Conservation (phyloP, 2,888 invertebrate species). For the Podotricha telesiphe region DNA sequence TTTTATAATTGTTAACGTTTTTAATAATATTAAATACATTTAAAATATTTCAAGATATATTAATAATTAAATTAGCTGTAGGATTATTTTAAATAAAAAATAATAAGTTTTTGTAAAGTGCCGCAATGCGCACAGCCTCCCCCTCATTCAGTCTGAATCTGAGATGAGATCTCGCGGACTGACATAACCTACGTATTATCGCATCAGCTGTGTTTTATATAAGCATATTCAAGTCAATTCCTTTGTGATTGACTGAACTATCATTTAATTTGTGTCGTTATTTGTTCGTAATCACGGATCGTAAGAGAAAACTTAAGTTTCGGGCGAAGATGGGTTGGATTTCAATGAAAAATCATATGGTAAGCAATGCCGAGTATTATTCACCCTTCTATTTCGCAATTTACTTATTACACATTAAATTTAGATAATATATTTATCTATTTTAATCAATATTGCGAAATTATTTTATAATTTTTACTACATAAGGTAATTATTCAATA, state of each 20-base stretch:
- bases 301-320: slow-evolving; percentile 66
- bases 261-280: slow-evolving; percentile 6
- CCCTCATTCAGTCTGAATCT: slow-evolving; percentile 70
- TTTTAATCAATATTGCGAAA: no score
- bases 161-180: slow-evolving; percentile 70
- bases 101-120: slow-evolving; percentile 53
- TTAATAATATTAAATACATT: not conserved
- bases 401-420: not conserved
- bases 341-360: slow-evolving; percentile 82
- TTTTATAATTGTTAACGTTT: not conserved
- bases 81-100: slow-evolving; percentile 19
- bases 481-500: no score
- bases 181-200: slow-evolving; percentile 68
- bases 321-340: slow-evolving; percentile 79
- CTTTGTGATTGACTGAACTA: slow-evolving; percentile 2
- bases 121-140: slow-evolving; percentile 83
- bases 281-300: slow-evolving; percentile 59
- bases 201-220: slow-evolving; percentile 33
- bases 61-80: not conserved
- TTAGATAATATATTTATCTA: not conserved
- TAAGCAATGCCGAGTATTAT: slow-evolving; percentile 50
- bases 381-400: not conserved
- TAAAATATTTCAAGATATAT: not conserved
- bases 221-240: slow-evolving; percentile 1
- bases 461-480: no score